These are phyloP conservation scores for Drosophila quadrilineata DNA, from an alignment of 1,140 invertebrate genomes.

Conservation along the genomic window DNA sequence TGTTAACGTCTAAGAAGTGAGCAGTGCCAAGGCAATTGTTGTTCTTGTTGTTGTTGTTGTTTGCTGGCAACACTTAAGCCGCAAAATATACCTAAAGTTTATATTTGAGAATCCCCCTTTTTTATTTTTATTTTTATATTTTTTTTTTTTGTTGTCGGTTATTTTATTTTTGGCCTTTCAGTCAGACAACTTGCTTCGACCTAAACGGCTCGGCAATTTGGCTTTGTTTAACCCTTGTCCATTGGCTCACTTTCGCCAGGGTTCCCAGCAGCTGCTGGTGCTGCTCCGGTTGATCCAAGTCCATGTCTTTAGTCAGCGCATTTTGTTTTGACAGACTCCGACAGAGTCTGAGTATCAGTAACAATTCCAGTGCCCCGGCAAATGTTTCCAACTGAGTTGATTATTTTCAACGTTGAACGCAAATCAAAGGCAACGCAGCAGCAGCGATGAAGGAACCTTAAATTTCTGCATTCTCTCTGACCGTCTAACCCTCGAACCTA, in stretches of 20 bases:
- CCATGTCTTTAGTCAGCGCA: conserved; percentile 24
- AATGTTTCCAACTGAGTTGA: conserved; percentile 76
- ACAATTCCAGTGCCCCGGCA: conserved; percentile 21
- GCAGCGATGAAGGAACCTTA: conserved; percentile 44
- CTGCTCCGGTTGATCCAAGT: conserved; percentile 9
- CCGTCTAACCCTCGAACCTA: not conserved
- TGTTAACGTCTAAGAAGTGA: conserved; percentile 27
- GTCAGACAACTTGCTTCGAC: conserved; percentile 31
- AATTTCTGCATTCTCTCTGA: conserved; percentile 50
- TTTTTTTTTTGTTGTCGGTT: conserved; percentile 5
- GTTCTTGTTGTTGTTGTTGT: conserved; percentile 23
- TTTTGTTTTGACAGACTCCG: conserved; percentile 45
- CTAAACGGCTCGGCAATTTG: conserved; percentile 58
- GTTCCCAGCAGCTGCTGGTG: not conserved
- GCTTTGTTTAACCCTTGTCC: conserved; percentile 42
- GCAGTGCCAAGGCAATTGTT: conserved; percentile 32
- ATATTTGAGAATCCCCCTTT: conserved; percentile 44
- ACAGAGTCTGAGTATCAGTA: conserved; percentile 35
- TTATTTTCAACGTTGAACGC: conserved; percentile 57
- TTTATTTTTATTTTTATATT: not conserved
- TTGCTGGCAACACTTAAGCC: conserved; percentile 68
- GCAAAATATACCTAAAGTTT: conserved; percentile 70
- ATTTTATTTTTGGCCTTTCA: conserved; percentile 49
- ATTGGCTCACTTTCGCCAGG: conserved; percentile 17
- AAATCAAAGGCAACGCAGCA: conserved; percentile 58